These are phyloP conservation scores for Lithophane leautieri DNA, from an alignment of 2,888 invertebrate genomes.

Conservation along the genomic window DNA sequence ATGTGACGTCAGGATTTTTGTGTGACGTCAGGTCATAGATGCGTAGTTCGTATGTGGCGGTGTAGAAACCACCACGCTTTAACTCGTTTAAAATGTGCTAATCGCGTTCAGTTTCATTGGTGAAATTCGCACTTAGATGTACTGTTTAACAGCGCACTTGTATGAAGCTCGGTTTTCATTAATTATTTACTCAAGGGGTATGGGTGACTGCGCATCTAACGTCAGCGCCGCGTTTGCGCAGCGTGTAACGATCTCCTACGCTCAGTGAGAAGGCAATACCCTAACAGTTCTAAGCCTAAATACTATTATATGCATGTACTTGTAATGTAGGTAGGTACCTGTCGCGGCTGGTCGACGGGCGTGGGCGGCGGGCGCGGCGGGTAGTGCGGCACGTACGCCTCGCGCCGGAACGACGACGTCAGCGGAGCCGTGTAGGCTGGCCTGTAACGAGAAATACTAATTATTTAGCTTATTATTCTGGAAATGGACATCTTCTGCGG, in stretches of 20 bases:
- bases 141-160: not conserved
- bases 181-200: not conserved
- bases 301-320: too few species aligned
- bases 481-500: too few species aligned
- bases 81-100: too few species aligned
- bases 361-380: constrained; percentile 80
- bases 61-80: too few species aligned
- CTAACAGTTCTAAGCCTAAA: not conserved
- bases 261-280: not conserved
- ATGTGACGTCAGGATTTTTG: too few species aligned
- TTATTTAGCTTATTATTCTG: too few species aligned
- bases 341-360: constrained; percentile 82
- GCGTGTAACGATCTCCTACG: not conserved
- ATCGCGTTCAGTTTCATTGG: too few species aligned
- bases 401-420: constrained; percentile 79
- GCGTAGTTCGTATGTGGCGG: too few species aligned
- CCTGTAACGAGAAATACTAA: constrained; percentile 69
- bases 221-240: too few species aligned
- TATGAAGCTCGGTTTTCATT: not conserved
- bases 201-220: not conserved
- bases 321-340: constrained; percentile 74
- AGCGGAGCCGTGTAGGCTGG: constrained; percentile 78
- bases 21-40: too few species aligned
- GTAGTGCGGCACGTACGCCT: constrained; percentile 80
- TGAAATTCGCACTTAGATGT: not conserved